phyloP scores from a whole-genome alignment of 2,888 invertebrate species.

The Drosophila ezoana region DNA sequence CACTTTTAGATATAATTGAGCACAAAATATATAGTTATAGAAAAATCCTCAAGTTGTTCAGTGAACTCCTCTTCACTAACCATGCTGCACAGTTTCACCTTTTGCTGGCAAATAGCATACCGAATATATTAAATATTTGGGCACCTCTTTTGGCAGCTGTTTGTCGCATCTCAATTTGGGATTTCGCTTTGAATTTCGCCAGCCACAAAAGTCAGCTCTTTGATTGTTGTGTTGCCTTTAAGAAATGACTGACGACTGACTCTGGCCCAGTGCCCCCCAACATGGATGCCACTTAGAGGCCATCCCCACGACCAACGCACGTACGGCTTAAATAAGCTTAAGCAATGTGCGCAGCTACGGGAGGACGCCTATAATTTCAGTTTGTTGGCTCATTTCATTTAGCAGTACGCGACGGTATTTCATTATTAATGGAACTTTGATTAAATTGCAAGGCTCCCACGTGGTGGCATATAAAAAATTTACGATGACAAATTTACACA shows the following conservation, averaged over 20 bases:
- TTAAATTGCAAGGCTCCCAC: constrained; percentile 65
- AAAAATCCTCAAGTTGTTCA: too few relatives aligned
- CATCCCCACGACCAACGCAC: not conserved
- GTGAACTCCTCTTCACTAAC: not conserved
- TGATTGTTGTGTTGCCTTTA: constrained; percentile 63
- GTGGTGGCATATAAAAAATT: constrained; percentile 40
- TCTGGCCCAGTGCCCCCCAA: not conserved
- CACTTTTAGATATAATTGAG: too few relatives aligned
- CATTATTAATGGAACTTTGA: constrained; percentile 78
- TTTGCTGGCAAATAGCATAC: constrained; percentile 1
- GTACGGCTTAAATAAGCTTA: constrained; percentile 66
- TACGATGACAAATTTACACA: constrained; percentile 69
- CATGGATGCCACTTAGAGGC: not conserved
- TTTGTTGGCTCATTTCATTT: constrained; percentile 41
- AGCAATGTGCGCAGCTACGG: constrained; percentile 41
- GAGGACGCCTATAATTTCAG: constrained; percentile 51
- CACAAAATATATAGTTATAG: too few relatives aligned
- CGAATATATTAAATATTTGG: constrained; percentile 42
- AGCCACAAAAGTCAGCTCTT: constrained; percentile 41
- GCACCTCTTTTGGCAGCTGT: constrained; percentile 1
- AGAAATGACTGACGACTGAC: constrained; percentile 6
- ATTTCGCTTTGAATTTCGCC: constrained; percentile 38
- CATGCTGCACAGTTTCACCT: constrained; percentile 1
- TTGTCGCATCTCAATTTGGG: constrained; percentile 27
- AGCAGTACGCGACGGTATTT: constrained; percentile 46